Evolutionary conservation across 2,113 vertebrate genomes (phyloP).

Genomic region (Amphiprion ocellaris): DNA sequence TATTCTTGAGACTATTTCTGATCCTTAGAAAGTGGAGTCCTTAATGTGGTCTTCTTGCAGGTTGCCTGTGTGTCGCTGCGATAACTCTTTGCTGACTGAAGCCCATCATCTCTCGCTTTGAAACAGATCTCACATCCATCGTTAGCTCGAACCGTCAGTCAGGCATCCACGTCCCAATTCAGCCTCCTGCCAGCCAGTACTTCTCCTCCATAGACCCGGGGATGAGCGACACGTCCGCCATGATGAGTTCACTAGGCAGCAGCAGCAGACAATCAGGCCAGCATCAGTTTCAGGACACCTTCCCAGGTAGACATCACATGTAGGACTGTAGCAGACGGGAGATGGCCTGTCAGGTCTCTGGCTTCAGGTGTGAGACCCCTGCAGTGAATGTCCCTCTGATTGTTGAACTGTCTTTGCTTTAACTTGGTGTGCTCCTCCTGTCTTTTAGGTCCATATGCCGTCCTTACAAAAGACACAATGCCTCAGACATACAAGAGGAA

Average conservation of each 20-base stretch:
- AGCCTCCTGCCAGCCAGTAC: slow-evolving; percentile 92
- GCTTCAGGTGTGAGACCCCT: slow-evolving; percentile 35
- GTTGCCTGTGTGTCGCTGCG: slow-evolving; percentile 53
- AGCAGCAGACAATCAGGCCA: slow-evolving; percentile 94
- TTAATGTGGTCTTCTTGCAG: neutral
- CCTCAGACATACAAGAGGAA: slow-evolving; percentile 99
- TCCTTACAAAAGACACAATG: slow-evolving; percentile 98
- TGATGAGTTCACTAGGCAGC: slow-evolving; percentile 94
- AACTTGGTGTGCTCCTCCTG: slow-evolving; percentile 14
- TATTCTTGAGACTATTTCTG: slow-evolving; percentile 5
- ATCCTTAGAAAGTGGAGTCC: slow-evolving; percentile 5
- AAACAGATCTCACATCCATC: slow-evolving; percentile 97
- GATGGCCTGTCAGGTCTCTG: slow-evolving; percentile 15
- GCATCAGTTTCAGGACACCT: slow-evolving; percentile 99
- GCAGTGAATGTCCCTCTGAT: slow-evolving; percentile 6
- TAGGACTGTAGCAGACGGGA: slow-evolving; percentile 51
- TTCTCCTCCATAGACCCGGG: slow-evolving; percentile 95
- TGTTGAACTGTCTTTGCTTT: slow-evolving; percentile 15
- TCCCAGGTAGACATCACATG: slow-evolving; percentile 91
- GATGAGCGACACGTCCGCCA: slow-evolving; percentile 92
- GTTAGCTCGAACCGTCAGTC: slow-evolving; percentile 92
- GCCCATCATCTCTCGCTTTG: slow-evolving; percentile 79
- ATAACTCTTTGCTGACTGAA: slow-evolving; percentile 61
- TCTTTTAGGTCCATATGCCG: slow-evolving; percentile 92
- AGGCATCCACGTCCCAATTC: slow-evolving; percentile 92